Conservation (phyloP, 2,113 vertebrate genomes). For the Ictalurus furcatus region DNA sequence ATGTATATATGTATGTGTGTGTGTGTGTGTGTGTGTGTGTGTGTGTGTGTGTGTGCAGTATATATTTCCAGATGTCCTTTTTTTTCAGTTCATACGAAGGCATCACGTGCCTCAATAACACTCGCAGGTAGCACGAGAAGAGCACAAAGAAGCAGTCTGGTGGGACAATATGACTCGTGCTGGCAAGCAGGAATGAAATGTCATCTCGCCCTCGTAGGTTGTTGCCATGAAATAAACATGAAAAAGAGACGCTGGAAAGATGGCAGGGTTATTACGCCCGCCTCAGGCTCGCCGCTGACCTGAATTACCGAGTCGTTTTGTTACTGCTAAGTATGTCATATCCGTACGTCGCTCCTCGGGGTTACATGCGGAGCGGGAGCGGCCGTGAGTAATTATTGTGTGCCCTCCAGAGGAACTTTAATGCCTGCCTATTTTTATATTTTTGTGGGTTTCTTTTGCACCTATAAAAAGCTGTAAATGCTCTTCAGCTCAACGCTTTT, state of each 20-base stretch:
- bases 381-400: conserved; percentile 29
- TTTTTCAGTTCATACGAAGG: neutral
- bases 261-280: conserved; percentile 62
- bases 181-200: conserved; percentile 42
- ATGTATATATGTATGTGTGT: too few relatives aligned
- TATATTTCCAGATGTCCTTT: neutral
- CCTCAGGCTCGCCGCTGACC: conserved; percentile 70
- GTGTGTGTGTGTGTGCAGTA: neutral
- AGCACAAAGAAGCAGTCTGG: conserved; percentile 21
- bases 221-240: conserved; percentile 53
- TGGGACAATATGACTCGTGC: conserved; percentile 37
- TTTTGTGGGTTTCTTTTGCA: neutral
- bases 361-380: conserved; percentile 24
- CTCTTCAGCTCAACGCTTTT: conserved; percentile 2
- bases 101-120: neutral
- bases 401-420: conserved; percentile 44
- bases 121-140: conserved; percentile 1
- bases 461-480: conserved; percentile 30
- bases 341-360: conserved; percentile 24
- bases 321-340: conserved; percentile 56
- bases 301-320: conserved; percentile 69
- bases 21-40: too few relatives aligned
- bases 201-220: conserved; percentile 26
- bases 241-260: conserved; percentile 47
- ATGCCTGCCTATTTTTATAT: conserved; percentile 16